A percentile compares a stretch with the other conserved stretches of the same genome.
phyloP scores from a whole-genome alignment of 2,888 invertebrate species.

The Caenorhabditis parvicauda region DNA sequence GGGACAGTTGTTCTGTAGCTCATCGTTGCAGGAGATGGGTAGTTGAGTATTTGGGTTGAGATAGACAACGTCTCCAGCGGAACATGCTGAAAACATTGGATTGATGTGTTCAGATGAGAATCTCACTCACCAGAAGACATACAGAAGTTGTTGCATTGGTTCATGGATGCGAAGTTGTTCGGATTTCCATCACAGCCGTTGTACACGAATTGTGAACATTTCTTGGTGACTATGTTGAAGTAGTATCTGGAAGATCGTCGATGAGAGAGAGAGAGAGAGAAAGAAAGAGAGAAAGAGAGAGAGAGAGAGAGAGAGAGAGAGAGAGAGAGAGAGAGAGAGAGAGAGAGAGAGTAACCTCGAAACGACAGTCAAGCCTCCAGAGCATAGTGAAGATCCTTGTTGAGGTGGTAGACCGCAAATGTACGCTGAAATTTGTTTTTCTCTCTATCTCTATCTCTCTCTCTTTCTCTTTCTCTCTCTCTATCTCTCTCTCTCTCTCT shows the following conservation, averaged over 20 bases:
- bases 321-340: no score
- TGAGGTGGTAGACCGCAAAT: slow-evolving; percentile 50
- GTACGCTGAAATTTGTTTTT: slow-evolving; percentile 28
- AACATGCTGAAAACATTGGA: slow-evolving; percentile 32
- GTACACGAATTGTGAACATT: slow-evolving; percentile 53
- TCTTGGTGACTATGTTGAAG: slow-evolving; percentile 57
- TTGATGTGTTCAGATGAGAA: not conserved
- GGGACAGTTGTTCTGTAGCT: slow-evolving; percentile 50
- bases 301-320: no score
- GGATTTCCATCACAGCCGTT: slow-evolving; percentile 56
- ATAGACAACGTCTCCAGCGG: slow-evolving; percentile 50
- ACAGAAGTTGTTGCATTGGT: slow-evolving; percentile 52
- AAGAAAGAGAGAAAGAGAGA: no score
- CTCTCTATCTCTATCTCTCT: no score
- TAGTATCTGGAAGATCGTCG: slow-evolving; percentile 33
- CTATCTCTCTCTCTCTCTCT: no score
- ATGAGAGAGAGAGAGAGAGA: no score
- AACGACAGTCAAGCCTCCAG: slow-evolving; percentile 45
- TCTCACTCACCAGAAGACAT: slow-evolving; percentile 14
- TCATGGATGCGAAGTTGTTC: slow-evolving; percentile 51
- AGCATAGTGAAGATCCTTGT: slow-evolving; percentile 46
- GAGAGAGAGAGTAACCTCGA: slow-evolving; percentile 21
- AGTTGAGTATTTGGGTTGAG: slow-evolving; percentile 48
- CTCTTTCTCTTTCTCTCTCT: no score
- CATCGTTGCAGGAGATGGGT: slow-evolving; percentile 46